Evolutionary conservation across 2,888 invertebrate genomes (phyloP), one percentile per base, ranked within the genome.

Genomic region (Hyles lineata): DNA sequence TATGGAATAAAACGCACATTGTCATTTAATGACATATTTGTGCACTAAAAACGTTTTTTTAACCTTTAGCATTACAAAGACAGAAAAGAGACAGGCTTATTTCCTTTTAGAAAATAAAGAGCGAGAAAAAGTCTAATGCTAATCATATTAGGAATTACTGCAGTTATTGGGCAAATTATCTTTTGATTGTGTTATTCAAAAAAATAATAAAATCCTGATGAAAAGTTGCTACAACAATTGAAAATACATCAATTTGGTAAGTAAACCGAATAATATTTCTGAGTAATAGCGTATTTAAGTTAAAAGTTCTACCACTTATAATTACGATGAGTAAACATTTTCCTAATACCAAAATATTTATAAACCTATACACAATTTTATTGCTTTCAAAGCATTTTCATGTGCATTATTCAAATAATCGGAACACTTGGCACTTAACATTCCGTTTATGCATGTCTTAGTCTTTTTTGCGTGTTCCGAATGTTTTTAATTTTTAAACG

Each of bases 401-500:
- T 23, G 23, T 15, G 7, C 43, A 67, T 23, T 23, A 23, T 17
- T 2, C 0, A 23, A 67, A 67, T 67, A 67, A 50, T 67, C 23
- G 43, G 50, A 67, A 23, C 43, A 67, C 23, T 67, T 23, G 7
- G 67, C 23, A 67, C 15, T 17, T 50, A 67, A n/a, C 50, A 67
- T 43, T 43, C 21, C 43, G 21, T 63, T 21, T 60, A 2, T 7
- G 67, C n/a, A 63, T 43, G 17, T 17, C 50, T 11, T 23, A 23
- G 7, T 23, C 43, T 50, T 67, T 61, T 67, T 43, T 67, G 67
- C 67, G 21, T 67, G 67, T 23, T 23, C 67, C 67, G 67, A 67
- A 50, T 67, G 62, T 61, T 72, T 74, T 72, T 70, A 50, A 25
- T 67, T 67, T 67, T 50, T 23, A 50, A 67, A 67, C 43, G 43